Percentiles rank a stretch among this genome's conserved stretches.
Conservation (phyloP, 2,888 invertebrate genomes). For the Embidobia sp. region DNA sequence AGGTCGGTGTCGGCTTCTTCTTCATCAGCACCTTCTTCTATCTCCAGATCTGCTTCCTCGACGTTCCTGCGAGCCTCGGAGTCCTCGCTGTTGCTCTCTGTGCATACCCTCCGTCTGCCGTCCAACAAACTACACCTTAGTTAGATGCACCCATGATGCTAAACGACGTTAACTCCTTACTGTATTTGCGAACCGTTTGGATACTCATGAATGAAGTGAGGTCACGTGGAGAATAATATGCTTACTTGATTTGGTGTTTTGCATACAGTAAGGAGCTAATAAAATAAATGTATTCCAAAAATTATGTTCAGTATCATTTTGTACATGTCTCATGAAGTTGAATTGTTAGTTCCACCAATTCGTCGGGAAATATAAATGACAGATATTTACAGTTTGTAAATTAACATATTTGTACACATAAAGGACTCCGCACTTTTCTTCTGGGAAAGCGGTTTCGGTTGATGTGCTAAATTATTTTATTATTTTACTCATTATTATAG, state of each 20-base stretch:
- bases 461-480: too few relatives aligned
- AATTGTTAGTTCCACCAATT: too few relatives aligned
- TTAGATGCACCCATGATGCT: conserved; percentile 76
- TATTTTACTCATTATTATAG: too few relatives aligned
- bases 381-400: too few relatives aligned
- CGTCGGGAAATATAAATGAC: too few relatives aligned
- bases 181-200: conserved; percentile 16
- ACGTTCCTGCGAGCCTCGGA: conserved; percentile 75
- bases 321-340: too few relatives aligned
- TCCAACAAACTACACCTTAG: conserved; percentile 81
- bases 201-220: too few relatives aligned
- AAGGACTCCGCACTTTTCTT: too few relatives aligned
- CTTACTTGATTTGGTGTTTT: too few relatives aligned
- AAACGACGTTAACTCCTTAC: conserved; percentile 50
- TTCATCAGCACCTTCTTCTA: conserved; percentile 77
- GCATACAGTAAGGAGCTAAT: conserved; percentile 51
- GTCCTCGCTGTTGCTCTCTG: conserved; percentile 79
- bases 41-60: conserved; percentile 79
- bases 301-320: conserved; percentile 45
- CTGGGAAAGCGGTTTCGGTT: too few relatives aligned
- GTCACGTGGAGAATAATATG: too few relatives aligned
- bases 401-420: too few relatives aligned
- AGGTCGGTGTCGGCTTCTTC: conserved; percentile 98
- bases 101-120: conserved; percentile 79
- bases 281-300: conserved; percentile 55